Percentiles rank a stretch among this genome's conserved stretches.
phyloP scores from a whole-genome alignment of 2,888 invertebrate species.

The Apamea crenata region DNA sequence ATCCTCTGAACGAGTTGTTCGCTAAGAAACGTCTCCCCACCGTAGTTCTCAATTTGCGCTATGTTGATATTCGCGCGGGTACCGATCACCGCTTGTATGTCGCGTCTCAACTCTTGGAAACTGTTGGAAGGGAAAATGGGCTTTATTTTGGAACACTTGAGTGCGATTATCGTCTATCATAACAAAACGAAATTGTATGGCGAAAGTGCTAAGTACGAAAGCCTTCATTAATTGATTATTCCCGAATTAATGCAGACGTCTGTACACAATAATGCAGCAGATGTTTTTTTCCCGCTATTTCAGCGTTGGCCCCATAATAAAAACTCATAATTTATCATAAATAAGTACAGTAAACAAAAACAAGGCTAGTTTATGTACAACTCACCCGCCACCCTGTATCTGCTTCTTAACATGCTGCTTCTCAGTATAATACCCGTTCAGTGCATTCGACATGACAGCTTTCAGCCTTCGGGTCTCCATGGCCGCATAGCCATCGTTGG shows the following conservation, averaged over 20 bases:
- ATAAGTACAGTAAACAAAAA: too few relatives aligned
- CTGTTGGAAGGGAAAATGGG: slow-evolving; percentile 79
- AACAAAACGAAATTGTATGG: background rate
- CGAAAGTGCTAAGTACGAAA: background rate
- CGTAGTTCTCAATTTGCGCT: slow-evolving; percentile 98
- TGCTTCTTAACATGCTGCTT: slow-evolving; percentile 98
- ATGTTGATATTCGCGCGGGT: slow-evolving; percentile 98
- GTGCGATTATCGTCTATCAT: background rate
- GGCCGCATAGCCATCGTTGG: slow-evolving; percentile 92
- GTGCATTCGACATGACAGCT: slow-evolving; percentile 93
- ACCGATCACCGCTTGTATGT: slow-evolving; percentile 98
- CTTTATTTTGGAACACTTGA: background rate
- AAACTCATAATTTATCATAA: background rate
- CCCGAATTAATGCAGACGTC: background rate
- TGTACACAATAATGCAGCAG: background rate
- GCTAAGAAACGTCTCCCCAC: slow-evolving; percentile 98
- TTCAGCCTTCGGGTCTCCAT: slow-evolving; percentile 94
- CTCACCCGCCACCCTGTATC: slow-evolving; percentile 95
- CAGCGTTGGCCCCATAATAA: too few relatives aligned
- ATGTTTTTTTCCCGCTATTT: background rate
- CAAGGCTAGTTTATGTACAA: background rate
- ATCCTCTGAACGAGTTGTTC: slow-evolving; percentile 98
- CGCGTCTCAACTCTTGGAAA: slow-evolving; percentile 97
- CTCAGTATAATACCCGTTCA: slow-evolving; percentile 97
- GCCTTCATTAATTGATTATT: background rate